These are phyloP conservation scores for Leptopilina boulardi DNA, from an alignment of 1,140 invertebrate species.

Conservation along the genomic window DNA sequence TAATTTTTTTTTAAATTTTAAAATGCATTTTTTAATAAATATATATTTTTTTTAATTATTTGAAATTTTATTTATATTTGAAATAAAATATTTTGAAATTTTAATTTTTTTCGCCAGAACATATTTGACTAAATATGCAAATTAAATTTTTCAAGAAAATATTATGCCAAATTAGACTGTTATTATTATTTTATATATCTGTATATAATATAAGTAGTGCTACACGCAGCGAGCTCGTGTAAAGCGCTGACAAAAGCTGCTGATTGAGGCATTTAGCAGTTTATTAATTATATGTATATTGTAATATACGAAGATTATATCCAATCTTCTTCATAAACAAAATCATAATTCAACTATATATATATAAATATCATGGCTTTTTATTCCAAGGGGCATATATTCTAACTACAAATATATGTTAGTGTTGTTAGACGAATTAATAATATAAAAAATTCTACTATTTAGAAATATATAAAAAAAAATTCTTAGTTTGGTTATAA, in stretches of 20 bases:
- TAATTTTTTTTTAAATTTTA: no score
- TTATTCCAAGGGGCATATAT: conserved; percentile 55
- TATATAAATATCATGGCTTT: conserved; percentile 41
- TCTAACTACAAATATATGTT: conserved; percentile 61
- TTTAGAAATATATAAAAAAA: conserved; percentile 2
- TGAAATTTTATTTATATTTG: no score
- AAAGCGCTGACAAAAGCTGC: conserved; percentile 72
- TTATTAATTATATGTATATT: conserved; percentile 52
- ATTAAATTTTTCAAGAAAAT: conserved; percentile 10
- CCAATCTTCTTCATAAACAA: conserved; percentile 35
- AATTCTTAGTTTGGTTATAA: background rate
- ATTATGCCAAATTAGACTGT: conserved; percentile 34
- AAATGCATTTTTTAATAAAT: no score
- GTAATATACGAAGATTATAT: conserved; percentile 34
- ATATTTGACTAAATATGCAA: conserved; percentile 27
- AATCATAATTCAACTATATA: conserved; percentile 38
- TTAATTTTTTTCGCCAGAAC: conserved; percentile 28
- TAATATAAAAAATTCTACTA: conserved; percentile 39
- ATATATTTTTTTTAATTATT: no score
- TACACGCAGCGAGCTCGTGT: conserved; percentile 72
- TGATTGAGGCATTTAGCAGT: conserved; percentile 70
- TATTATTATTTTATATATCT: conserved; percentile 38
- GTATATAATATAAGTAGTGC: conserved; percentile 60
- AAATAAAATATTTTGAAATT: no score
- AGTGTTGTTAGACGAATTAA: conserved; percentile 73